Conservation (phyloP, 1,140 invertebrate species). For the Macrobrachium rosenbergii region DNA sequence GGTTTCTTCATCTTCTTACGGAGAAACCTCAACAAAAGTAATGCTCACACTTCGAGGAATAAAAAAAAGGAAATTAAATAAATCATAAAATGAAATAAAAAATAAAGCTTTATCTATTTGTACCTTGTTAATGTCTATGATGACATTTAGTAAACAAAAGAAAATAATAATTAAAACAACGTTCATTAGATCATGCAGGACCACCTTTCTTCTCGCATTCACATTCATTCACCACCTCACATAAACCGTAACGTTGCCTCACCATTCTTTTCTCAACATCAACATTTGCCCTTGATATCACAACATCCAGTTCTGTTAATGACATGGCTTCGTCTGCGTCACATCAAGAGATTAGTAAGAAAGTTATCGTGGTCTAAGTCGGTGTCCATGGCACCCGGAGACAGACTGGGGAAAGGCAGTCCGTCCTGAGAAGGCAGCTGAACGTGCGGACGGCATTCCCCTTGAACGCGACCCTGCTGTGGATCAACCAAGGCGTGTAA, state of each 20-base stretch:
- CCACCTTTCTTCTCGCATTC: no score
- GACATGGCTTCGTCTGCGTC: neutral
- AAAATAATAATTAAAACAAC: neutral
- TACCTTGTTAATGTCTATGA: slow-evolving; percentile 26
- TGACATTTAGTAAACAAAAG: neutral
- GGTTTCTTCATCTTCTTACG: no score
- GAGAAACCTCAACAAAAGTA: no score
- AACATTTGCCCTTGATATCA: neutral
- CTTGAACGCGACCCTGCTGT: slow-evolving; percentile 30
- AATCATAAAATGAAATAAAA: neutral
- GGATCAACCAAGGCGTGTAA: slow-evolving; percentile 55
- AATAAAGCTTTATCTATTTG: slow-evolving; percentile 28
- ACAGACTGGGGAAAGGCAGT: slow-evolving; percentile 52
- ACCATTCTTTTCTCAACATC: neutral
- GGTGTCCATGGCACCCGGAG: slow-evolving; percentile 43
- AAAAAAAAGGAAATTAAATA: neutral
- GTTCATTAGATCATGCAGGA: no score
- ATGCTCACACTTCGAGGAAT: neutral
- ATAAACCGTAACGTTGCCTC: neutral
- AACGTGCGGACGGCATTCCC: slow-evolving; percentile 33
- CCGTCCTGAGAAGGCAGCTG: slow-evolving; percentile 1
- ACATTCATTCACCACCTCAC: neutral
- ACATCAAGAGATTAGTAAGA: slow-evolving; percentile 54
- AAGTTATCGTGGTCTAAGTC: slow-evolving; percentile 58
- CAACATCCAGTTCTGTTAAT: no score